Evolutionary conservation across 2,888 invertebrate genomes (phyloP).

Genomic region (Silvanus unidentatus): DNA sequence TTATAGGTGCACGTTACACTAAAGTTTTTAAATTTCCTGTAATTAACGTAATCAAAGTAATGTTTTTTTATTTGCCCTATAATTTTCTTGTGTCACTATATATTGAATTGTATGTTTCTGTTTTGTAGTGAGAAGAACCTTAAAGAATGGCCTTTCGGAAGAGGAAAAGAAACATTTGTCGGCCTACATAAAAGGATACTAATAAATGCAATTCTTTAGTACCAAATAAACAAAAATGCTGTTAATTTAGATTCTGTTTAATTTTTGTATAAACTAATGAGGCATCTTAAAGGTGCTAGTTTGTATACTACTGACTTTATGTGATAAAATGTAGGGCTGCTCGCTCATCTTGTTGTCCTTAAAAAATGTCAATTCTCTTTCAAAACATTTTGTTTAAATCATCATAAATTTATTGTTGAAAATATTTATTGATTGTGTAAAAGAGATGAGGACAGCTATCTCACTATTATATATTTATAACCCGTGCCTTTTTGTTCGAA

Average conservation of each 20-base stretch:
- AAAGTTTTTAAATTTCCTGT: slow-evolving; percentile 4
- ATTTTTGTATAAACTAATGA: slow-evolving; percentile 11
- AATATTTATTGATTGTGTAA: slow-evolving; percentile 20
- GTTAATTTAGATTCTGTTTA: slow-evolving; percentile 14
- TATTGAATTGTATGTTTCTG: not conserved
- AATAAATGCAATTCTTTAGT: slow-evolving; percentile 27
- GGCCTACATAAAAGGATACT: slow-evolving; percentile 68
- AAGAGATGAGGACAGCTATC: slow-evolving; percentile 28
- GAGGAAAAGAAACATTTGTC: slow-evolving; percentile 75
- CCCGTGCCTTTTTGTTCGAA: slow-evolving; percentile 21
- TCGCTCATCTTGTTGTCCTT: slow-evolving; percentile 33
- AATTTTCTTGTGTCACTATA: no score
- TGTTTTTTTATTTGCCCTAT: no score
- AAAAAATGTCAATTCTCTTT: slow-evolving; percentile 15
- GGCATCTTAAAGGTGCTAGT: slow-evolving; percentile 24
- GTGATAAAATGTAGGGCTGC: slow-evolving; percentile 39
- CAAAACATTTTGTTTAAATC: not conserved
- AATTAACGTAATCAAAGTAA: not conserved
- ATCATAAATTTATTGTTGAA: slow-evolving; percentile 13
- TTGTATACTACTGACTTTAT: slow-evolving; percentile 39
- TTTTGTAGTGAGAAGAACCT: slow-evolving; percentile 65
- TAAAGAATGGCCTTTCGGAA: slow-evolving; percentile 74
- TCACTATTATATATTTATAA: slow-evolving; percentile 20
- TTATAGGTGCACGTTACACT: slow-evolving; percentile 8
- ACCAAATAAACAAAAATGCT: slow-evolving; percentile 15